A percentile compares a stretch with the other conserved stretches of the same genome.
phyloP scores from a whole-genome alignment of 2,113 vertebrate genomes.

The Trematomus loennbergii region DNA sequence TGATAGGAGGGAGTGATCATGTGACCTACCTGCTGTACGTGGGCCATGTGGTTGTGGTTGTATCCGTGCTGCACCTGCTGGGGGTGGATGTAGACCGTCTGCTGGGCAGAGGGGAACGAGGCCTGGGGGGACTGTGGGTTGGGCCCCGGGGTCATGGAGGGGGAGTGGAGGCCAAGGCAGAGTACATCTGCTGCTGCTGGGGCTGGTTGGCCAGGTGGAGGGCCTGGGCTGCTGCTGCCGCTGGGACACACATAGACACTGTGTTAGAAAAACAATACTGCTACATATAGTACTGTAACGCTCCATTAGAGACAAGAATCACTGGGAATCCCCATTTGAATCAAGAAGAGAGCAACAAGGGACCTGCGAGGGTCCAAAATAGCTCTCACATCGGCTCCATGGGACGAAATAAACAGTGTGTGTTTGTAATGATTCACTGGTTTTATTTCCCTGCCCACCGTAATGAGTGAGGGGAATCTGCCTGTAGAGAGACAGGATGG shows the following conservation, averaged over 20 bases:
- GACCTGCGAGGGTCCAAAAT: no score
- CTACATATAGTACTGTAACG: background rate
- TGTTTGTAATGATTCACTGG: no score
- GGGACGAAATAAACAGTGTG: no score
- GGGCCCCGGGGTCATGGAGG: conserved; percentile 96
- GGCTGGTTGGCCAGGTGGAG: conserved; percentile 93
- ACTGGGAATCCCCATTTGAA: no score
- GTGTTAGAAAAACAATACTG: background rate
- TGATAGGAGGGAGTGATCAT: conserved; percentile 23
- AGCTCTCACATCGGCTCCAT: no score
- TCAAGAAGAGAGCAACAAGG: no score
- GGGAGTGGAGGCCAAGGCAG: conserved; percentile 94
- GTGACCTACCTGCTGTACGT: conserved; percentile 93
- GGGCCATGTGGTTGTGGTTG: conserved; percentile 96
- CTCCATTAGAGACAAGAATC: no score
- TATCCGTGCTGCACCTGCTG: conserved; percentile 97
- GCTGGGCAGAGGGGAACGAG: conserved; percentile 94
- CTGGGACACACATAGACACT: conserved; percentile 28
- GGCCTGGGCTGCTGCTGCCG: conserved; percentile 85
- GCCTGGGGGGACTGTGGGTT: conserved; percentile 97
- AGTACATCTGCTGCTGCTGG: conserved; percentile 96
- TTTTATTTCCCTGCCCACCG: no score
- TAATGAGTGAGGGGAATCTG: no score
- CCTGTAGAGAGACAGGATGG: no score
- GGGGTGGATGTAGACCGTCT: conserved; percentile 96